Percentiles rank a stretch among this genome's conserved stretches.
These are phyloP conservation scores for Rhopalosiphum nymphaeae DNA, from an alignment of 2,888 invertebrate species.

Conservation along the genomic window DNA sequence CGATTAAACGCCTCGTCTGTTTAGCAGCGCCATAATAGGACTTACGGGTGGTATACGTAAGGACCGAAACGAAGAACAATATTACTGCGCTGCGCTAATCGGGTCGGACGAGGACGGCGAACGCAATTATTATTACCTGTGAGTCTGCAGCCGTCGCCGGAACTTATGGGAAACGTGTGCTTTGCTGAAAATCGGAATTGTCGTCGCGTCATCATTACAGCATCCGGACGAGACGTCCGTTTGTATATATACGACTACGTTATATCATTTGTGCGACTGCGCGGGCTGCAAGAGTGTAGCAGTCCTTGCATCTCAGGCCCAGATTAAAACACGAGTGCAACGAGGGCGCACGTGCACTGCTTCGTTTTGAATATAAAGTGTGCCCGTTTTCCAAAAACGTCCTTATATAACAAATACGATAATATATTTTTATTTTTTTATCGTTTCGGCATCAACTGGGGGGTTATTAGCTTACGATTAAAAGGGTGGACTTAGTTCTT, in stretches of 20 bases:
- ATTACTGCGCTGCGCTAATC: neutral
- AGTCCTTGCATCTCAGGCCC: neutral
- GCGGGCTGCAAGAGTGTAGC: neutral
- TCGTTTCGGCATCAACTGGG: no score
- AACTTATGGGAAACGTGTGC: neutral
- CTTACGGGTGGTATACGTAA: neutral
- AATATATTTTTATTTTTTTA: neutral
- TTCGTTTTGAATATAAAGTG: neutral
- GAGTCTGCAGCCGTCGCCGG: neutral
- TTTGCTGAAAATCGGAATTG: neutral
- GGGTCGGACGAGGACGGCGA: neutral
- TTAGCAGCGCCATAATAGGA: neutral
- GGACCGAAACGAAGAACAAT: neutral
- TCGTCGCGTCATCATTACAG: neutral
- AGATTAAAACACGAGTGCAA: neutral
- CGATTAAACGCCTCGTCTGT: neutral
- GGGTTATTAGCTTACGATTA: no score
- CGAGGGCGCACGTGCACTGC: neutral
- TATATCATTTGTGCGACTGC: neutral
- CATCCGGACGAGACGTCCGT: neutral
- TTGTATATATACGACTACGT: neutral
- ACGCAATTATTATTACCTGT: neutral
- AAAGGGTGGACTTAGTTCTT: no score
- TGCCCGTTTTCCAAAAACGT: neutral
- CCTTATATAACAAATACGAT: neutral